Percentiles rank a stretch among this genome's conserved stretches.
Conservation (phyloP, 2,113 vertebrate genomes). For the human (Homo sapiens) region GRCh38 chr22:43541501-43542000, state of each 20-base stretch:
- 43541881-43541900: background rate
- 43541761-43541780: background rate
- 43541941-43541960: background rate
- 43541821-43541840: background rate
- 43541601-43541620: background rate
- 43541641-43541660: rapidly evolving
- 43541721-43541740: background rate
- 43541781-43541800: background rate
- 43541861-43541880: background rate
- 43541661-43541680: rapidly evolving
- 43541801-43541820: background rate
- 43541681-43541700: background rate
- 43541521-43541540: rapidly evolving
- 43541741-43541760: background rate
- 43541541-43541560: background rate
- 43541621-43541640: background rate
- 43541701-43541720: background rate
- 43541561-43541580: background rate
- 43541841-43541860: background rate
- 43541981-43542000: background rate
- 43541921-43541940: background rate
- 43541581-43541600: background rate
- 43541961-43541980: background rate
- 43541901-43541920: background rate
- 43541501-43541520: background rate